Percentiles rank a stretch among this genome's conserved stretches.
These are phyloP conservation scores for Aurelia sp. DNA, from an alignment of 30 jellyfish, hydroid and myxozoan genomes.

Conservation along the genomic window DNA sequence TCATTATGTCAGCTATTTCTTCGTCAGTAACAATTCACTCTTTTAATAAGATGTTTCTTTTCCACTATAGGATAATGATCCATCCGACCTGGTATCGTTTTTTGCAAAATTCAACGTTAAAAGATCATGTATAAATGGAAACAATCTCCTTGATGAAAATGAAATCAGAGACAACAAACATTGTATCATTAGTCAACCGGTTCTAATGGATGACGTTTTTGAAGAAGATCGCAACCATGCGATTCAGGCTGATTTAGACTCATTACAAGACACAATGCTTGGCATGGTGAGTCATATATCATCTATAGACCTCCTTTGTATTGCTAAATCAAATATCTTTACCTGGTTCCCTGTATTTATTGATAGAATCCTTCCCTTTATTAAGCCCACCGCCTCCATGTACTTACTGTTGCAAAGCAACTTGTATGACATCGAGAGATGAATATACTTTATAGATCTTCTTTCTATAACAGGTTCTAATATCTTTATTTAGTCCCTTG, in stretches of 20 bases:
- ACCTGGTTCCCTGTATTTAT: too few relatives aligned
- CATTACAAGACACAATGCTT: slow-evolving; percentile 36
- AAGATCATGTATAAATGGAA: slow-evolving; percentile 30
- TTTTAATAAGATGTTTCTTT: not conserved
- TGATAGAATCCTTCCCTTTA: too few relatives aligned
- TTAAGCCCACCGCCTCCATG: too few relatives aligned
- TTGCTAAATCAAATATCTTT: too few relatives aligned
- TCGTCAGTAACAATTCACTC: not conserved
- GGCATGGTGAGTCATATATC: slow-evolving; percentile 7
- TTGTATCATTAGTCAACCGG: too few relatives aligned
- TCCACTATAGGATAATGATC: slow-evolving; percentile 36
- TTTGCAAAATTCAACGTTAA: slow-evolving; percentile 48
- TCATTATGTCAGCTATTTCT: not conserved
- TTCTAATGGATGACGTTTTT: not conserved
- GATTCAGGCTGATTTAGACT: slow-evolving; percentile 2
- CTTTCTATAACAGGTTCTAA: too few relatives aligned
- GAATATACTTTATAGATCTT: too few relatives aligned
- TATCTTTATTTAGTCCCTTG: too few relatives aligned
- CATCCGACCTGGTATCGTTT: slow-evolving; percentile 12
- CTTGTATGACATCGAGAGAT: too few relatives aligned
- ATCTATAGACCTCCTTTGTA: too few relatives aligned
- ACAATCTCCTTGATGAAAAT: not conserved
- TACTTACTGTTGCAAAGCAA: too few relatives aligned
- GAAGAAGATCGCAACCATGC: not conserved
- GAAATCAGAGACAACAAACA: not conserved